A percentile compares a stretch with the other conserved stretches of the same genome.
phyloP scores from a whole-genome alignment of 2,888 invertebrate species.

The Agapetus fuscipes region DNA sequence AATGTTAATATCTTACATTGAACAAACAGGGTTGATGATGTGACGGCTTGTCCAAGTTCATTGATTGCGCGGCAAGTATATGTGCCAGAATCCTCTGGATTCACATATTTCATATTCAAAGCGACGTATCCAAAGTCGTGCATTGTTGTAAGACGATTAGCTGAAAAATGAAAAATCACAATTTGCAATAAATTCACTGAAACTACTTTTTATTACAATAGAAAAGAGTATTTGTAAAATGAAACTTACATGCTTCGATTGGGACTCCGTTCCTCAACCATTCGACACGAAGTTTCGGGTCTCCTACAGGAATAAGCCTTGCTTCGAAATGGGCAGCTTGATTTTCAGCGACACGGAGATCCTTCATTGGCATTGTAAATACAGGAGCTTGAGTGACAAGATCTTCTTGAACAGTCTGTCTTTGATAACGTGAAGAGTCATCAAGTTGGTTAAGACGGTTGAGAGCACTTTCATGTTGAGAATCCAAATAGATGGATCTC shows the following conservation, averaged over 20 bases:
- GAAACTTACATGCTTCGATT: constrained; percentile 71
- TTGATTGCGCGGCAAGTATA: constrained; percentile 91
- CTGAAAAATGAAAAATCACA: constrained; percentile 31
- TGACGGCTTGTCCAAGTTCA: constrained; percentile 90
- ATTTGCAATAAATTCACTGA: constrained; percentile 6
- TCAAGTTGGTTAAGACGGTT: constrained; percentile 74
- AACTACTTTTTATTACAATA: not conserved
- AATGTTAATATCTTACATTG: constrained; percentile 53
- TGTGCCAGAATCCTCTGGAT: constrained; percentile 93
- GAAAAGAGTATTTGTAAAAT: constrained; percentile 2
- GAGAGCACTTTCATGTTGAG: constrained; percentile 80
- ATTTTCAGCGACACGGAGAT: constrained; percentile 78
- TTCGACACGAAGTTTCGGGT: constrained; percentile 84
- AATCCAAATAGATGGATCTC: constrained; percentile 79
- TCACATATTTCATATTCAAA: constrained; percentile 86
- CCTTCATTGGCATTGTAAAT: constrained; percentile 85
- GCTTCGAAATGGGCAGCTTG: constrained; percentile 93
- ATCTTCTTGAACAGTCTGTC: constrained; percentile 67
- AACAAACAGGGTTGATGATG: constrained; percentile 83
- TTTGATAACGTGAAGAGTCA: constrained; percentile 65
- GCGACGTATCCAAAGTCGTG: constrained; percentile 98
- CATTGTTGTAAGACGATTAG: constrained; percentile 88
- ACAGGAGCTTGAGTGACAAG: constrained; percentile 78
- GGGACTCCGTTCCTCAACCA: constrained; percentile 90
- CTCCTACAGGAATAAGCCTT: constrained; percentile 87